These are phyloP conservation scores for Pedicia rivosa DNA, from an alignment of 2,888 invertebrate genomes.

Conservation along the genomic window DNA sequence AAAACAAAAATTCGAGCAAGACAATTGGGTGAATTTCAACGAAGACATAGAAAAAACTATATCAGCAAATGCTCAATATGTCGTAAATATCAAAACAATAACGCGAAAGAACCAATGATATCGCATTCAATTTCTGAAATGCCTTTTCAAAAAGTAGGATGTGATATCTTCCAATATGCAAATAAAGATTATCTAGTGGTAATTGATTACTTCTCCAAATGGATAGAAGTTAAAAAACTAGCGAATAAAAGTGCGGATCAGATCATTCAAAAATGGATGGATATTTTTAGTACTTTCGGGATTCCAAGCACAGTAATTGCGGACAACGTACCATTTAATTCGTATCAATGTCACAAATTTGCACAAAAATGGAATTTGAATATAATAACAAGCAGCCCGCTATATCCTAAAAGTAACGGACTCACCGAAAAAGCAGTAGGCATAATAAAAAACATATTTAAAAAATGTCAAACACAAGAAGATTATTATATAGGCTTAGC, in stretches of 20 bases:
- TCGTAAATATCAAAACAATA: slow-evolving; percentile 2
- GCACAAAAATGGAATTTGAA: not conserved
- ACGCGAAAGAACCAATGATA: slow-evolving; percentile 5
- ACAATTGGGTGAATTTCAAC: not conserved
- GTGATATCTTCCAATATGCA: slow-evolving; percentile 6
- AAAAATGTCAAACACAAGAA: no score
- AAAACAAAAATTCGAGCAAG: not conserved
- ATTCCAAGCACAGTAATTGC: slow-evolving; percentile 1
- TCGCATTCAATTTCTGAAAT: slow-evolving; percentile 6
- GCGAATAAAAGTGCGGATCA: not conserved
- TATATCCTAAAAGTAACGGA: not conserved
- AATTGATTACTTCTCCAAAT: slow-evolving; percentile 11
- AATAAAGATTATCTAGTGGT: slow-evolving; percentile 9
- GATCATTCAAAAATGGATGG: slow-evolving; percentile 8
- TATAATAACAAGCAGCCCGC: not conserved
- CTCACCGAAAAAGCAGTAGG: not conserved
- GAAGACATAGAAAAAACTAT: not conserved
- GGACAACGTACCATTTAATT: slow-evolving; percentile 4
- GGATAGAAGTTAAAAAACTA: slow-evolving; percentile 7
- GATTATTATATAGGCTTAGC: not conserved
- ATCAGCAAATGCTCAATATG: not conserved
- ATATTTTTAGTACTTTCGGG: slow-evolving; percentile 9
- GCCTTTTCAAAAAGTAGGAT: slow-evolving; percentile 5
- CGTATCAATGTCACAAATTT: not conserved
- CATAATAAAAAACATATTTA: not conserved